Percentiles rank a stretch among this genome's conserved stretches.
Evolutionary conservation across 2,888 invertebrate genomes (phyloP).

Genomic region (Harpalus rufipes): DNA sequence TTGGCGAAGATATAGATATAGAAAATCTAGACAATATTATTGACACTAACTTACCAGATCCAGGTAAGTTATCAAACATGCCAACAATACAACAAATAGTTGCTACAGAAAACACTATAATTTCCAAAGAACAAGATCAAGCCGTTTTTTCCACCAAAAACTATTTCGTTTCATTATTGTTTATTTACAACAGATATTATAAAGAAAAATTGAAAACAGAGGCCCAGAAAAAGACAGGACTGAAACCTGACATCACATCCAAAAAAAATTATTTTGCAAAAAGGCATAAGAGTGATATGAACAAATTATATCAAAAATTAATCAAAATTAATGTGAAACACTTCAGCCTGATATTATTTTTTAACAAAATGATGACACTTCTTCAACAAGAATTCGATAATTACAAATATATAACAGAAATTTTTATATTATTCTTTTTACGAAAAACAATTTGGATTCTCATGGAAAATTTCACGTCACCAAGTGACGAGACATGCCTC

Average conservation of each 20-base stretch:
- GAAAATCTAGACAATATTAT: too few species aligned
- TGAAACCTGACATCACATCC: not conserved
- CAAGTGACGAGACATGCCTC: slow-evolving; percentile 5
- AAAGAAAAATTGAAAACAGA: not conserved
- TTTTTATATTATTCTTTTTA: not conserved
- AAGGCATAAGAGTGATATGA: not conserved
- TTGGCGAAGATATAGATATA: not conserved
- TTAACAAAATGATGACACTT: not conserved
- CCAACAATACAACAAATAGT: not conserved
- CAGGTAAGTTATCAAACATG: not conserved
- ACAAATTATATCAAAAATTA: not conserved
- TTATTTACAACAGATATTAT: slow-evolving; percentile 4
- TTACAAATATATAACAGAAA: slow-evolving; percentile 9
- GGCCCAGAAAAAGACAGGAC: not conserved
- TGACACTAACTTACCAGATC: too few species aligned
- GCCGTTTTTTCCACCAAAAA: not conserved
- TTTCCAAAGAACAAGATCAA: not conserved
- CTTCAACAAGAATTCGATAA: not conserved
- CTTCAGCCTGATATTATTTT: slow-evolving; percentile 13
- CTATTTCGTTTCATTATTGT: slow-evolving; percentile 8
- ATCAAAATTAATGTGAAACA: not conserved
- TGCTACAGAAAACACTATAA: not conserved
- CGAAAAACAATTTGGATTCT: not conserved
- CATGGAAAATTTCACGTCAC: not conserved
- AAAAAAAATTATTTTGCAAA: not conserved